Evolutionary conservation across 2,113 vertebrate species (phyloP).

Genomic region (Pao palembangensis): DNA sequence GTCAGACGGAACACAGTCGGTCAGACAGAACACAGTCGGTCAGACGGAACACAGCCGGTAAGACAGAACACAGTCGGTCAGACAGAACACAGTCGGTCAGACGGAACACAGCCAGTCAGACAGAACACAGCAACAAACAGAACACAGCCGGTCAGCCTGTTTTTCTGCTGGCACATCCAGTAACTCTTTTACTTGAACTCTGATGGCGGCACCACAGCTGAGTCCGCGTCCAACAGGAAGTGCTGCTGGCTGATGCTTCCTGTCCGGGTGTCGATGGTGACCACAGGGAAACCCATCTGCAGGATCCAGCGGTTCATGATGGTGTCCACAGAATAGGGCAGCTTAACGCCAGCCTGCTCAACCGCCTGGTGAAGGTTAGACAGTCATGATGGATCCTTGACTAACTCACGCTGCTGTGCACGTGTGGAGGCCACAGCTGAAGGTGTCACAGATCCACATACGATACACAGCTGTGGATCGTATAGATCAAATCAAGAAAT

Average conservation of each 20-base stretch:
- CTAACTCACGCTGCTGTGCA: too few species aligned
- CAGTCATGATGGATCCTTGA: background rate
- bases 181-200: conserved; percentile 73
- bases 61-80: background rate
- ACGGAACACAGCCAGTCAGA: background rate
- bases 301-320: conserved; percentile 92
- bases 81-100: background rate
- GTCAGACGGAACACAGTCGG: background rate
- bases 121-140: too few species aligned
- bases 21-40: too few species aligned
- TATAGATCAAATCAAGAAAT: too few species aligned
- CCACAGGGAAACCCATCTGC: conserved; percentile 91
- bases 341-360: accelerated
- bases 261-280: conserved; percentile 76
- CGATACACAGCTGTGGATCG: too few species aligned
- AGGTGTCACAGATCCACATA: too few species aligned
- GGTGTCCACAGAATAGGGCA: conserved; percentile 56
- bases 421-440: too few species aligned
- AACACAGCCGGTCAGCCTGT: too few species aligned
- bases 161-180: background rate
- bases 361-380: conserved; percentile 60
- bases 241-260: conserved; percentile 79
- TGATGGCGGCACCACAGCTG: conserved; percentile 75
- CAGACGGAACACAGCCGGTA: conserved; percentile 1
- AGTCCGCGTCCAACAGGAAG: conserved; percentile 78